Base-by-base conservation (phyloP, 2,113 vertebrate genomes). In the Manacus vitellinus region DNA sequence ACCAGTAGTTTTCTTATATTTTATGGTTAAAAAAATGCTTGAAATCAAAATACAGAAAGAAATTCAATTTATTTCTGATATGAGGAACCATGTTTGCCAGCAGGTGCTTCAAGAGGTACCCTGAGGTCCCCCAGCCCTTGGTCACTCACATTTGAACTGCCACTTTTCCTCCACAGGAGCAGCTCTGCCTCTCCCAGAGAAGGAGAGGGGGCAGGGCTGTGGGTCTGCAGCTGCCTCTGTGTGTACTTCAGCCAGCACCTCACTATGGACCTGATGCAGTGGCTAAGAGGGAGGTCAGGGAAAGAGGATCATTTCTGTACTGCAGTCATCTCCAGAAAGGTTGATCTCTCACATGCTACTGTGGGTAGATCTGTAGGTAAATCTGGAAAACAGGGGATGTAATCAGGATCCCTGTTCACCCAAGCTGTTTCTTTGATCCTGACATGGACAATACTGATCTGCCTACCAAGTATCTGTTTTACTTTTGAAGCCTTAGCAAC, bases 291-390 rank as follows among this genome's bases (percentile, higher is more conserved):
- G 30, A 74, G 28, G 11, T 6, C 3, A 1, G 31, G 49, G 12
- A 51, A 91, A 63, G 62, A 54, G 21, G 8, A 56, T 66, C 15
- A 18, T 30, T 39, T 46, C 62, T 39, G 47, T 78, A 21, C 35
- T 43, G 19, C n/a, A 17, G 22, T 31, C 35, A 52, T 39, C 27
- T 75, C 46, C 67, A 68, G 54, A 72, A 59, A 65, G 18, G 6
- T 4, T 39, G 15, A 30, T 55, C 20, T 56, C 33, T 68, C 14
- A n/a, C 3, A 2, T 5, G 14, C 4, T 27, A 13, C 30, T 0
- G 21, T 25, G 30, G 25, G 8, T 81, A 75, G 61, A 65, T 55
- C 31, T 1, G 18, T 31, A 33, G 22, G 8, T 85, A 75, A 65
- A 73, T 55, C 28, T 63, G 47, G 25, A 63, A 80, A 84, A 58